Evolutionary conservation across 1,140 invertebrate species (phyloP), one percentile per base, ranked within the genome.

Genomic region (Brachionus manjavacas): DNA sequence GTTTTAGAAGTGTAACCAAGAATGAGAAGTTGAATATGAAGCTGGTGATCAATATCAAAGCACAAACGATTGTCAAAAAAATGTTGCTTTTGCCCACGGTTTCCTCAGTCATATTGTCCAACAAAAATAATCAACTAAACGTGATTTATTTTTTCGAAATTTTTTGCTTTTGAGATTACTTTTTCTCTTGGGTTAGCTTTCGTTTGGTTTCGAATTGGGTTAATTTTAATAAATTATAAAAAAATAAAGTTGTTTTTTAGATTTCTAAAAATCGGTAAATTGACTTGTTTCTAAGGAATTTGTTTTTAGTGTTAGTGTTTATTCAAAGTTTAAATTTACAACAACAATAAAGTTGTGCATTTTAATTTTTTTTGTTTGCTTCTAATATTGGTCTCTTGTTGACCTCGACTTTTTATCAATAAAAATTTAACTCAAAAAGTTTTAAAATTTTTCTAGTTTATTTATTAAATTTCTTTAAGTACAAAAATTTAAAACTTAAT

Each of bases 1-100:
- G 31, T 64, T 81, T 81, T 12, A 81, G 23, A 12, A 81, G 28
- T 31, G 79, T 81, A 4, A 81, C 31, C 20, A 81, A 68, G 6
- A 81, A 64, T 39, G 79, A 41, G 43, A 81, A 81, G n/a, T 64
- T 81, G 25, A 81, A 68, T 25, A 81, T 81, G 43, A 81, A 81
- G 43, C 52, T 64, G 23, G 16, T 7, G n/a, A 81, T 55, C 20
- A 81, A 25, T 43, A 64, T 64, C n/a, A 81, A 28, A 41, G 31
- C 31, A 46, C 28, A 64, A 39, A 81, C 28, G 11, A 81, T 68
- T 64, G 64, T 60, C 0, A 81, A 41, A 8, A 81, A 60, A 41
- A 81, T 81, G 79, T 64, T 81, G 39, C 79, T 81, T 60, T 43
- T 41, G n/a, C 35, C 31, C 4, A 81, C n/a, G 14, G 49, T 81